phyloP scores from a whole-genome alignment of 2,888 invertebrate genomes.

The Tipula helvola region DNA sequence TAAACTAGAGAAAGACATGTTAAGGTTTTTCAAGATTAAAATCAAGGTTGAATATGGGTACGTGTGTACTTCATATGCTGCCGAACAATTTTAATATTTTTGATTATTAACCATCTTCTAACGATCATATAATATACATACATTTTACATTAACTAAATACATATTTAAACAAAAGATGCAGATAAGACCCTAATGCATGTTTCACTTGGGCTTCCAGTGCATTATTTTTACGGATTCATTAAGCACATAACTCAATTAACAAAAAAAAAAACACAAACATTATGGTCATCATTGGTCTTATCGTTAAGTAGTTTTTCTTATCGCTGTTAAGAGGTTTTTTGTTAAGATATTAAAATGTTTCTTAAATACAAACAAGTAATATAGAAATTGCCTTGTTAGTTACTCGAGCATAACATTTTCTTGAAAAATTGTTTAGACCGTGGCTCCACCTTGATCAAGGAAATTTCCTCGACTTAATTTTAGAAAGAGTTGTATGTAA shows the following conservation, averaged over 20 bases:
- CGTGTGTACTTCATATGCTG: background rate
- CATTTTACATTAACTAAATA: background rate
- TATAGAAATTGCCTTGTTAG: background rate
- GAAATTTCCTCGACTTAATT: background rate
- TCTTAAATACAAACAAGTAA: background rate
- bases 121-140: background rate
- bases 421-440: background rate
- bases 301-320: background rate
- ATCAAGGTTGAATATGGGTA: background rate
- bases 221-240: background rate
- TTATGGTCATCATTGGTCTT: background rate
- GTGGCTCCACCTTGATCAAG: background rate
- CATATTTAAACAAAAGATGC: background rate
- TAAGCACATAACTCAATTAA: background rate
- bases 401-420: background rate
- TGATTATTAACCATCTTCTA: background rate
- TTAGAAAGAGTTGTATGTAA: background rate
- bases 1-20: background rate
- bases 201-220: background rate
- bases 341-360: background rate
- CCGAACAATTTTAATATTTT: background rate
- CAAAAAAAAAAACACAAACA: background rate
- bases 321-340: background rate
- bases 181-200: background rate
- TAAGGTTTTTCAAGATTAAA: background rate